Conservation (phyloP, 1,140 invertebrate species). For the Drosophila mojavensis region DNA sequence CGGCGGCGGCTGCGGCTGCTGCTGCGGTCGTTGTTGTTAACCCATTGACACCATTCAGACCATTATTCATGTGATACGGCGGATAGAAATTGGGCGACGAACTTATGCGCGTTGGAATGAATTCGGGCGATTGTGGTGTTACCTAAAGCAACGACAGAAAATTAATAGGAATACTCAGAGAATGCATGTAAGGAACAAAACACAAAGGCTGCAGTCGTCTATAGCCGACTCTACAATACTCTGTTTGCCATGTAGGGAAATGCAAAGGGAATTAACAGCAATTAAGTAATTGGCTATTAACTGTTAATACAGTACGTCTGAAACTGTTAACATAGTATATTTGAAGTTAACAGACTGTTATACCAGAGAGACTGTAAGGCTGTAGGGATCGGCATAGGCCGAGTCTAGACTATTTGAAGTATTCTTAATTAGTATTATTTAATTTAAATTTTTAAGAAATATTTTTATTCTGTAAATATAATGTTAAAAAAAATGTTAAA, state of each 20-base stretch:
- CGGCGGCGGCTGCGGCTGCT: slow-evolving; percentile 49
- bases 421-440: too few relatives aligned
- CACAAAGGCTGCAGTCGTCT: not conserved
- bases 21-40: slow-evolving; percentile 65
- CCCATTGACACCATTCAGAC: slow-evolving; percentile 77
- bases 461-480: too few relatives aligned
- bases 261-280: too few relatives aligned
- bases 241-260: not conserved
- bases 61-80: slow-evolving; percentile 82
- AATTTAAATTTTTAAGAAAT: too few relatives aligned
- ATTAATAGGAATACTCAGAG: not conserved
- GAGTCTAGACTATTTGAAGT: too few relatives aligned
- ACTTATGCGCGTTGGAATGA: slow-evolving; percentile 84
- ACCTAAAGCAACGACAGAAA: slow-evolving; percentile 56
- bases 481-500: too few relatives aligned
- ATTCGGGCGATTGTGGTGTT: slow-evolving; percentile 84
- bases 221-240: slow-evolving; percentile 4
- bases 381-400: too few relatives aligned
- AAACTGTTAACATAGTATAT: not conserved
- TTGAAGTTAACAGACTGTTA: too few relatives aligned
- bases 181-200: not conserved
- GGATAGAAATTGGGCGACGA: slow-evolving; percentile 81
- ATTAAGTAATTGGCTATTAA: too few relatives aligned
- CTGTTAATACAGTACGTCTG: not conserved
- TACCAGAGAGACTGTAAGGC: too few relatives aligned